Percentiles rank a stretch among this genome's conserved stretches.
These are phyloP conservation scores for Acridotheres tristis DNA, from an alignment of 2,797 vertebrate species.

Conservation along the genomic window DNA sequence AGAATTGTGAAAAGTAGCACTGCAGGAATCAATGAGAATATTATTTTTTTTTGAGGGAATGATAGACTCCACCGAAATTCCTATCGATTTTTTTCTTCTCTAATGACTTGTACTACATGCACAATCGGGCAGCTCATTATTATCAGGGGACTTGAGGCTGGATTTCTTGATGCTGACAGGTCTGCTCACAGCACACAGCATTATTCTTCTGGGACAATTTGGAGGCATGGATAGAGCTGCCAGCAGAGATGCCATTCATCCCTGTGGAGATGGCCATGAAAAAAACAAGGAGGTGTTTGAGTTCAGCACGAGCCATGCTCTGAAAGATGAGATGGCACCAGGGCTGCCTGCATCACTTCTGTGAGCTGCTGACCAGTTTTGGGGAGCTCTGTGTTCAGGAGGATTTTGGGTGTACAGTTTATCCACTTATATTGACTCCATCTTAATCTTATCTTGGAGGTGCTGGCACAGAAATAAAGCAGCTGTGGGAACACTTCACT, in stretches of 20 bases:
- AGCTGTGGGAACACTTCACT: not conserved
- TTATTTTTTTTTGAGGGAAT: constrained; percentile 62
- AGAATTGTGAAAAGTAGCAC: not conserved
- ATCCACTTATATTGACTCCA: not conserved
- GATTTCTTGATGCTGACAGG: constrained; percentile 16
- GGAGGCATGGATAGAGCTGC: not conserved
- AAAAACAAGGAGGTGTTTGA: not conserved
- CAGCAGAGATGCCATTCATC: not conserved
- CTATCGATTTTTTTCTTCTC: constrained; percentile 46
- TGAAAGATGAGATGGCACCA: not conserved
- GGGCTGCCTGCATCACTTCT: not conserved
- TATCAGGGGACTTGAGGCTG: constrained; percentile 27
- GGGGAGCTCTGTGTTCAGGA: not conserved
- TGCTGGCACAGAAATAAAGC: not conserved
- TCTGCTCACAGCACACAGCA: not conserved
- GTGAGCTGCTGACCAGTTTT: not conserved
- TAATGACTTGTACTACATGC: constrained; percentile 67
- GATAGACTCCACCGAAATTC: constrained; percentile 8
- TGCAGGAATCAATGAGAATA: constrained; percentile 49
- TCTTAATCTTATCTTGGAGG: not conserved
- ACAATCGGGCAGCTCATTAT: constrained; percentile 42
- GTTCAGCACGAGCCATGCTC: accelerated
- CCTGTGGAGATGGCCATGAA: not conserved
- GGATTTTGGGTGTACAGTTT: not conserved
- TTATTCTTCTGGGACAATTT: not conserved